These are phyloP conservation scores for Papilio protenor DNA, from an alignment of 2,888 invertebrate genomes.

Conservation along the genomic window DNA sequence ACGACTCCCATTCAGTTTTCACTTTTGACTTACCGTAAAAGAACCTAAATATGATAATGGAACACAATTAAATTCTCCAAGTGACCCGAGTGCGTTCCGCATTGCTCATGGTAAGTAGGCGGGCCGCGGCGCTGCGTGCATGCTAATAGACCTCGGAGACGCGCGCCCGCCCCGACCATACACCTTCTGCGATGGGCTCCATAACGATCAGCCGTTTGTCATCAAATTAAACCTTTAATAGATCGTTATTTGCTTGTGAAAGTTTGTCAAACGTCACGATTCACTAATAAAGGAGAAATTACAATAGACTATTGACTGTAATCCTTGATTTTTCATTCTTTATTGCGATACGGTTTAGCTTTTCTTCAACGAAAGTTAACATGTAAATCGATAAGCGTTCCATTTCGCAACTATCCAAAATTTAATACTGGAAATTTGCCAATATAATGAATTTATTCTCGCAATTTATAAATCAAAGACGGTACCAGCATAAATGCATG, in stretches of 20 bases:
- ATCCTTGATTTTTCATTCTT: neutral
- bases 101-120: constrained; percentile 82
- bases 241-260: constrained; percentile 72
- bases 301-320: neutral
- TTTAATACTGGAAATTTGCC: constrained; percentile 38
- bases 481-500: constrained; percentile 69
- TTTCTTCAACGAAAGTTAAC: constrained; percentile 23
- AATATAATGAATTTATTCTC: constrained; percentile 48
- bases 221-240: constrained; percentile 73
- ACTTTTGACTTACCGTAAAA: constrained; percentile 84
- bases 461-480: constrained; percentile 52
- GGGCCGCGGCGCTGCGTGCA: constrained; percentile 65
- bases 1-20: constrained; percentile 78
- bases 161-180: constrained; percentile 54
- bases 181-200: constrained; percentile 71
- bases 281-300: constrained; percentile 40
- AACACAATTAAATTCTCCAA: constrained; percentile 83
- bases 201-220: constrained; percentile 71
- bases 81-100: constrained; percentile 79
- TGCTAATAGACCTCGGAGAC: constrained; percentile 69
- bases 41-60: constrained; percentile 84
- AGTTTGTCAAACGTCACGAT: constrained; percentile 63
- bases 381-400: constrained; percentile 36
- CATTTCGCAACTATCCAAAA: constrained; percentile 47
- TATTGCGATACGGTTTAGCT: neutral